These are phyloP conservation scores for Zhengitettix transpicula DNA, from an alignment of 2,888 invertebrate genomes.

Conservation along the genomic window DNA sequence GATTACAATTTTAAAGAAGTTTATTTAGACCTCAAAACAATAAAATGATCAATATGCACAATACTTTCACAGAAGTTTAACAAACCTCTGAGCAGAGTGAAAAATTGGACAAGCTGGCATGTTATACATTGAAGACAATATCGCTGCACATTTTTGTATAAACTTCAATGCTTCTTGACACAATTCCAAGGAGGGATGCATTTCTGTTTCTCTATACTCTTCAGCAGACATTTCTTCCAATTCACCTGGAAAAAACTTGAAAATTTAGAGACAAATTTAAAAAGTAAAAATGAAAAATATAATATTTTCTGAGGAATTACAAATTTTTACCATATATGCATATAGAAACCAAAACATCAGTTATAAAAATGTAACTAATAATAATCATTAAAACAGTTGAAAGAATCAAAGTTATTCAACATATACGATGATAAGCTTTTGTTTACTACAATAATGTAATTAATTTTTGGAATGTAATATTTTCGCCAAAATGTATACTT, in stretches of 20 bases:
- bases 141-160: constrained; percentile 70
- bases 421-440: background rate
- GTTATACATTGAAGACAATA: constrained; percentile 79
- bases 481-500: background rate
- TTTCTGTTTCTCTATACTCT: background rate
- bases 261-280: background rate
- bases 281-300: background rate
- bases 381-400: background rate
- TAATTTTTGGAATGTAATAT: background rate
- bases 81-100: constrained; percentile 56
- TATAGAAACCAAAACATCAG: background rate
- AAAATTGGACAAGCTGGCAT: constrained; percentile 92
- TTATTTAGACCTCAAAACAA: no score
- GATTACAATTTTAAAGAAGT: no score
- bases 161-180: constrained; percentile 69
- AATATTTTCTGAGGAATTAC: background rate
- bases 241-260: constrained; percentile 8
- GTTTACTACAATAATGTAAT: background rate
- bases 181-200: constrained; percentile 28
- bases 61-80: no score
- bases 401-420: background rate
- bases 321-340: background rate
- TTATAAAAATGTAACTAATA: background rate
- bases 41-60: no score
- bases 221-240: constrained; percentile 5